phyloP scores from a whole-genome alignment of 53 echinoderm and acorn worm species.

The Stichopus horrens region DNA sequence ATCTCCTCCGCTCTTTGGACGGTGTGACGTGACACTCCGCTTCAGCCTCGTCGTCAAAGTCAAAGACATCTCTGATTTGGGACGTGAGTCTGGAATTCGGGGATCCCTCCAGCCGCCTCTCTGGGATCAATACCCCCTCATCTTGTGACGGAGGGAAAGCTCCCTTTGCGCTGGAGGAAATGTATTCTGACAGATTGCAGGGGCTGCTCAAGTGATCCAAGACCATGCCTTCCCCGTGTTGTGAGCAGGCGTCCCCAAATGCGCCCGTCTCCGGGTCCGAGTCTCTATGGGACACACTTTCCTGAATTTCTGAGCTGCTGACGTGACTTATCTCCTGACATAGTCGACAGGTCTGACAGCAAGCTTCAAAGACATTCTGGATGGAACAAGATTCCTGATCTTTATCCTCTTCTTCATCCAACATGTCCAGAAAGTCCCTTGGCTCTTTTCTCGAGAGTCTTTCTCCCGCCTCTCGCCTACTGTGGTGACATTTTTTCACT shows the following conservation, averaged over 20 bases:
- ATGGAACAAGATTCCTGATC: slow-evolving; percentile 30
- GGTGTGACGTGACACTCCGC: not conserved
- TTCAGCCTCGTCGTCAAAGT: not conserved
- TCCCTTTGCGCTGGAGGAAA: not conserved
- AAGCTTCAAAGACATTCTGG: slow-evolving; percentile 41
- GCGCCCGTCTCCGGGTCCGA: not conserved
- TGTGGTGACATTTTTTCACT: not conserved
- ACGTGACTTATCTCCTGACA: slow-evolving; percentile 41
- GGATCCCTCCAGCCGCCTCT: not conserved
- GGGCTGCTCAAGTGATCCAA: slow-evolving; percentile 1
- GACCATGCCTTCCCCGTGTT: not conserved
- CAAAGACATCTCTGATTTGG: not conserved
- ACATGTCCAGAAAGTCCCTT: slow-evolving; percentile 54
- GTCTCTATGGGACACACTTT: not conserved
- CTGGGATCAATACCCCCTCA: not conserved
- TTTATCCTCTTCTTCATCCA: slow-evolving; percentile 34
- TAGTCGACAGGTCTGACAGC: slow-evolving; percentile 35
- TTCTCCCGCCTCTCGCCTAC: slow-evolving; percentile 11
- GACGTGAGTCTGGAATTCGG: not conserved
- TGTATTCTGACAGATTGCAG: not conserved
- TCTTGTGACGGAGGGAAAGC: not conserved
- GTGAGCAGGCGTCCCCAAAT: not conserved
- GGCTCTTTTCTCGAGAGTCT: slow-evolving; percentile 38
- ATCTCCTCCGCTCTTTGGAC: not conserved
- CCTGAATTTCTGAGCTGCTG: not conserved